A percentile compares a stretch with the other conserved stretches of the same genome.
Evolutionary conservation across 2,888 invertebrate species (phyloP).

Genomic region (Sycophila texana): DNA sequence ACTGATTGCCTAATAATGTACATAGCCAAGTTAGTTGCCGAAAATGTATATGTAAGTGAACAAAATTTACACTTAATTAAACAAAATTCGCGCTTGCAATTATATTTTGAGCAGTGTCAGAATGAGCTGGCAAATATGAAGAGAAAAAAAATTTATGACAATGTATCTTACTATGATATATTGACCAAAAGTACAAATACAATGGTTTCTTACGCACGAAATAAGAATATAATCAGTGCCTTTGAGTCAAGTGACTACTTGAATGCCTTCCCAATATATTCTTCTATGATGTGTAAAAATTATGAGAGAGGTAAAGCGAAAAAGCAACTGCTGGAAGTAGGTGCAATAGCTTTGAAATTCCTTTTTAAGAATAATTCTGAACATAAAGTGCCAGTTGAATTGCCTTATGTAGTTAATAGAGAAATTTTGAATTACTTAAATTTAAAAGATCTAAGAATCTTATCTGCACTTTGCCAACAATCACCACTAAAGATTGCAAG

Average conservation of each 20-base stretch:
- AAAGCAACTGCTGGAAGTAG: constrained; percentile 47
- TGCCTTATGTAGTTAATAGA: constrained; percentile 53
- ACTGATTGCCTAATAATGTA: constrained; percentile 49
- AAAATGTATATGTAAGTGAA: constrained; percentile 44
- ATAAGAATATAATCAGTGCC: constrained; percentile 45
- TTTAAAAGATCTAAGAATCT: constrained; percentile 49
- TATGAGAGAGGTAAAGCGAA: constrained; percentile 45
- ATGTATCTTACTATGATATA: constrained; percentile 50
- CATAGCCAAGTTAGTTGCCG: constrained; percentile 45
- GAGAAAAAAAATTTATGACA: constrained; percentile 41
- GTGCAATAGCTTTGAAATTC: constrained; percentile 41
- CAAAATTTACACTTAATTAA: constrained; percentile 46
- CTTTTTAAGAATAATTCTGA: constrained; percentile 47
- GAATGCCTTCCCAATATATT: constrained; percentile 50
- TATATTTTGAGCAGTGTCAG: constrained; percentile 45
- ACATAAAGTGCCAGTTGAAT: constrained; percentile 46
- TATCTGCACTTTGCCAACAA: constrained; percentile 36
- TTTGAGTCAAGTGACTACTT: constrained; percentile 46
- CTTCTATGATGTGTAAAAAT: constrained; percentile 46
- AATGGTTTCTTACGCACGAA: constrained; percentile 50
- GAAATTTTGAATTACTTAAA: constrained; percentile 50
- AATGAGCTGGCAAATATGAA: constrained; percentile 42
- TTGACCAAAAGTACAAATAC: constrained; percentile 48
- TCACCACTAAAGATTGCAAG: constrained; percentile 26
- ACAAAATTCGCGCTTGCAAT: constrained; percentile 32